Evolutionary conservation across 2,113 vertebrate genomes (phyloP).

Genomic region (Todiramphus chloris): DNA sequence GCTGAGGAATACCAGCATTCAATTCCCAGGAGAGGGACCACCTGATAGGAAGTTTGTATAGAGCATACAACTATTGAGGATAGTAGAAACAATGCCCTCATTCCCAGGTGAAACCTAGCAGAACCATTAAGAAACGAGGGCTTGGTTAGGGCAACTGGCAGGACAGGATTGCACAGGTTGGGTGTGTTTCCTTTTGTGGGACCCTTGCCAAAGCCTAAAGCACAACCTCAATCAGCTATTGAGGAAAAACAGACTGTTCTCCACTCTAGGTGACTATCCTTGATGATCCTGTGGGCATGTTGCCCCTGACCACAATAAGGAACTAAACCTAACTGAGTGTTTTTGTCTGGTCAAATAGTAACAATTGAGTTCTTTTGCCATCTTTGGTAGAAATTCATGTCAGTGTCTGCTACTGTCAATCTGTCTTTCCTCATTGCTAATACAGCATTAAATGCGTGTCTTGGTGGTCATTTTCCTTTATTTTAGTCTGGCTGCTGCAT

Average conservation of each 20-base stretch:
- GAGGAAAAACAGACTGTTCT: neutral
- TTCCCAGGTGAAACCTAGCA: neutral
- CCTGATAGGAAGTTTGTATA: neutral
- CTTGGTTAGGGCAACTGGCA: neutral
- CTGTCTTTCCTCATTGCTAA: neutral
- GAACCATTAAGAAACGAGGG: neutral
- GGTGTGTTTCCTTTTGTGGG: neutral
- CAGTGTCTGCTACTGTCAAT: neutral
- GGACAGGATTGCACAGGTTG: neutral
- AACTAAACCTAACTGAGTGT: neutral
- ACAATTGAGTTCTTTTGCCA: fast-evolving
- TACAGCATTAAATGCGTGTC: neutral
- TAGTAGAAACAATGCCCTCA: neutral
- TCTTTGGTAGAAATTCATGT: neutral
- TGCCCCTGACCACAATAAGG: neutral
- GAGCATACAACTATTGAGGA: neutral
- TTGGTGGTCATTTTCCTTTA: neutral
- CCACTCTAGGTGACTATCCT: neutral
- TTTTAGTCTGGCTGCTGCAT: neutral
- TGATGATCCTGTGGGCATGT: fast-evolving
- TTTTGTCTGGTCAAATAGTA: neutral
- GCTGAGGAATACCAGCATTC: neutral
- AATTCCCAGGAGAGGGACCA: neutral
- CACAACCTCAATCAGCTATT: fast-evolving
- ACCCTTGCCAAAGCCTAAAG: neutral